phyloP scores from a whole-genome alignment of 2,888 invertebrate species.

The Autographa pulchrina region DNA sequence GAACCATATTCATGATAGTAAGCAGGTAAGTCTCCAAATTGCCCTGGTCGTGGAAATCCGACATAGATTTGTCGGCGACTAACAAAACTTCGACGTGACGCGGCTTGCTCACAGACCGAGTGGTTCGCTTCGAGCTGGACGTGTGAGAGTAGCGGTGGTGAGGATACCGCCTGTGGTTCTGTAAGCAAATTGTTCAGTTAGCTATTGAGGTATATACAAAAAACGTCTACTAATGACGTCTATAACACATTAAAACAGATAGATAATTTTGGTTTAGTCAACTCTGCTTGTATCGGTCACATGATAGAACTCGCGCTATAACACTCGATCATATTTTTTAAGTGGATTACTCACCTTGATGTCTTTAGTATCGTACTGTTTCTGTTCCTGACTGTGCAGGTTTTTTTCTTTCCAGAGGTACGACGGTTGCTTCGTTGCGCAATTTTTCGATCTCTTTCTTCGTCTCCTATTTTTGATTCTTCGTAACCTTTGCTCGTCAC shows the following conservation, averaged over 20 bases:
- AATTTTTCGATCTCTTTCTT: conserved; percentile 81
- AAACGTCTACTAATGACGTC: background rate
- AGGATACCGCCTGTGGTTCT: conserved; percentile 72
- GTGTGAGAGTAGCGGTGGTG: conserved; percentile 59
- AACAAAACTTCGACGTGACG: conserved; percentile 96
- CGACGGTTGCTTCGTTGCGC: conserved; percentile 85
- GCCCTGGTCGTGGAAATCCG: conserved; percentile 95
- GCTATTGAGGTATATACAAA: conserved; percentile 13
- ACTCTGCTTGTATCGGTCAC: background rate
- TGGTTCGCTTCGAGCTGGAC: conserved; percentile 63
- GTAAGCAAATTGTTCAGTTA: conserved; percentile 37
- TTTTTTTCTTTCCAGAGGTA: conserved; percentile 80
- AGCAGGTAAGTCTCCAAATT: conserved; percentile 96
- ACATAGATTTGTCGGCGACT: conserved; percentile 96
- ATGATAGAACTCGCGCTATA: too few species aligned
- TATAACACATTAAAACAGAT: background rate
- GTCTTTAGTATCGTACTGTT: conserved; percentile 48
- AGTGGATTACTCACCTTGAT: conserved; percentile 55
- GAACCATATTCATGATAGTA: conserved; percentile 97
- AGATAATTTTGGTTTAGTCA: background rate
- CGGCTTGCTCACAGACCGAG: conserved; percentile 93
- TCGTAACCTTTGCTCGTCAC: conserved; percentile 68
- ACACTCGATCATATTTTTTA: background rate
- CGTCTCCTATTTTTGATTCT: conserved; percentile 78
- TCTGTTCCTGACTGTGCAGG: conserved; percentile 61